Evolutionary conservation across 2,113 vertebrate genomes (phyloP), one percentile per base, ranked within the genome.

Genomic region (Vulpes lagopus): DNA sequence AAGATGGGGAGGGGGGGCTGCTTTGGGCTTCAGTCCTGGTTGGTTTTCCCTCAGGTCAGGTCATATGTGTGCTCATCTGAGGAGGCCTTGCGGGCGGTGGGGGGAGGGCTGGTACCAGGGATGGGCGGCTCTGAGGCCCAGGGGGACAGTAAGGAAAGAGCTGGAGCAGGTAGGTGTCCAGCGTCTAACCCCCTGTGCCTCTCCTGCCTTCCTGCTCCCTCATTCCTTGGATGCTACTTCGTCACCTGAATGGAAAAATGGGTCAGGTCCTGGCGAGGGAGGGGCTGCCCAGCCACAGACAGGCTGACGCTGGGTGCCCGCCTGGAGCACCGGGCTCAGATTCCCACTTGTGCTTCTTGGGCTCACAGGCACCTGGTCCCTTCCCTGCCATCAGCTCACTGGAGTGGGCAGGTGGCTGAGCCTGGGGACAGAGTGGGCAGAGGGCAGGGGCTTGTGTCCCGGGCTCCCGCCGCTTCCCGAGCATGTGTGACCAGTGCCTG

Each of bases 401-500:
- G 78, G 55, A 88, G 35, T 19, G 0, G 23, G 97, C 88, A 95
- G 38, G 71, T 60, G 22, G 59, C 89, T 64, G 51, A 43, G 27
- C 30, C 30, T 53, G 53, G 49, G 76, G 71, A 20, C 59, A 19
- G 57, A 27, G 79, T 19, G 53, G 60, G 67, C 32, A 0, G 3
- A 78, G 80, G 22, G 11, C 27, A 35, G 32, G 95, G 76, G 57
- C 32, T 64, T 59, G 51, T 65, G 60, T 74, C 12, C 25, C 30
- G 2, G 79, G 73, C 23, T 43, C 43, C 38, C 6, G 43, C 73
- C 3, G 22, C 43, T 76, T 76, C 43, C 91, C 3, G 11, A 67
- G 38, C 92, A 60, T 51, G 53, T 43, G 86, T 99, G 98, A 99
- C 97, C 74, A 2, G 97, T 97, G 96, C 98, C 95, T 98, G 96